phyloP scores from a whole-genome alignment of 2,888 invertebrate genomes.

The Rhyacophila evoluta region DNA sequence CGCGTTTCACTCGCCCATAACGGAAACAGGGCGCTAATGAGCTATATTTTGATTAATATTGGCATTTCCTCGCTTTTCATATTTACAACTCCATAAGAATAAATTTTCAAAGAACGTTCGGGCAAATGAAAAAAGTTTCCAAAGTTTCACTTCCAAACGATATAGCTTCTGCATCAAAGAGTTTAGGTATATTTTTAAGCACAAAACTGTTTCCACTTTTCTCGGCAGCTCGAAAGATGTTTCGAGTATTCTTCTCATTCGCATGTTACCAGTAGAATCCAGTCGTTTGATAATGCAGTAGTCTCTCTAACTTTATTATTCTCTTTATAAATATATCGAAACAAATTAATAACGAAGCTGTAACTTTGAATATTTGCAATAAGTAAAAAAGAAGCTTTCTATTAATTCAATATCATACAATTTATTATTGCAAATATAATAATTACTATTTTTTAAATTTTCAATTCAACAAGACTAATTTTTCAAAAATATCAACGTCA shows the following conservation, averaged over 20 bases:
- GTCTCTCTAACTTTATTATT: not conserved
- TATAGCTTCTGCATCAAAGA: not conserved
- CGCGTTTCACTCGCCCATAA: constrained; percentile 39
- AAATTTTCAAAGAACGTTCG: constrained; percentile 19
- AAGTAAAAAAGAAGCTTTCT: too few relatives aligned
- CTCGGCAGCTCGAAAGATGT: not conserved
- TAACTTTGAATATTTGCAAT: too few relatives aligned
- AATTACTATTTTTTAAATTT: too few relatives aligned
- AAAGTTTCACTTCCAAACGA: not conserved
- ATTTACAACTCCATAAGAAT: constrained; percentile 24
- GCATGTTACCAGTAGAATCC: not conserved
- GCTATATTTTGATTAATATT: constrained; percentile 42
- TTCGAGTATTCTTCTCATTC: not conserved
- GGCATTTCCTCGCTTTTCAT: constrained; percentile 29
- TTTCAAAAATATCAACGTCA: too few relatives aligned
- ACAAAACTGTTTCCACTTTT: not conserved
- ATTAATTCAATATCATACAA: too few relatives aligned
- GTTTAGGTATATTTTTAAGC: not conserved
- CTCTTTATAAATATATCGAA: not conserved
- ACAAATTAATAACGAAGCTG: not conserved
- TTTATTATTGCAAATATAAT: too few relatives aligned
- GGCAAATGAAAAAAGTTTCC: not conserved
- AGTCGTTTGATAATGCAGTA: not conserved
- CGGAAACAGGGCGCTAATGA: constrained; percentile 38
- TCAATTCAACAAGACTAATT: not conserved